Conservation (phyloP, 2,797 vertebrate genomes). For the Darevskia mixta region DNA sequence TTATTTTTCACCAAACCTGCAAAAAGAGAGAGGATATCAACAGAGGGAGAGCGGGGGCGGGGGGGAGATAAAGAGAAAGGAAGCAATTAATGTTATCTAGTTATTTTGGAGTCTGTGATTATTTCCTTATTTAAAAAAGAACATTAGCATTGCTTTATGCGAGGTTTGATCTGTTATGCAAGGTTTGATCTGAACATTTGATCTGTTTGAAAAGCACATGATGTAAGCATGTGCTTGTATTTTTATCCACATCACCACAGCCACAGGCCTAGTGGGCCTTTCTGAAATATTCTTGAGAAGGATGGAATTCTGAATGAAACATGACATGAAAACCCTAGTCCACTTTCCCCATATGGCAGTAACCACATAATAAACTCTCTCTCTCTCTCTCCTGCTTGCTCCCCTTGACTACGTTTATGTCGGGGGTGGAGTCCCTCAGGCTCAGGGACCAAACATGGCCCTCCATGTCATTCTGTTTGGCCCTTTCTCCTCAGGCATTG, state of each 20-base stretch:
- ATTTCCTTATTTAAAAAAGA: background rate
- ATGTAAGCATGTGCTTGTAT: background rate
- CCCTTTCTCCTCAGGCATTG: too few relatives aligned
- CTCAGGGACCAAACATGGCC: too few relatives aligned
- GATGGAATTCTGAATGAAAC: slow-evolving; percentile 13
- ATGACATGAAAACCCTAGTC: slow-evolving; percentile 41
- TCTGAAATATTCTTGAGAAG: slow-evolving; percentile 45
- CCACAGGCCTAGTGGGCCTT: slow-evolving; percentile 28
- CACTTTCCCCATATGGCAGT: slow-evolving; percentile 23
- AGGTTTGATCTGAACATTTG: accelerated
- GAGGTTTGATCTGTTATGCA: too few relatives aligned
- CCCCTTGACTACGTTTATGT: background rate
- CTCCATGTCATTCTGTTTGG: too few relatives aligned
- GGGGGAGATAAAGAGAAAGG: too few relatives aligned
- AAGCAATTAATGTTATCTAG: background rate
- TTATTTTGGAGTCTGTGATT: background rate
- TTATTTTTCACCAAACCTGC: background rate
- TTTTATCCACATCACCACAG: accelerated
- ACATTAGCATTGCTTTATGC: accelerated
- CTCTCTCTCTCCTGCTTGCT: background rate
- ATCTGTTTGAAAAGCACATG: background rate
- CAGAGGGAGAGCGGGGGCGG: too few relatives aligned
- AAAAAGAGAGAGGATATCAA: background rate
- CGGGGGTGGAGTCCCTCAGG: too few relatives aligned
- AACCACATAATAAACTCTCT: background rate